Base-by-base conservation (phyloP, 2,113 vertebrate species). In the Alectura lathami region DNA sequence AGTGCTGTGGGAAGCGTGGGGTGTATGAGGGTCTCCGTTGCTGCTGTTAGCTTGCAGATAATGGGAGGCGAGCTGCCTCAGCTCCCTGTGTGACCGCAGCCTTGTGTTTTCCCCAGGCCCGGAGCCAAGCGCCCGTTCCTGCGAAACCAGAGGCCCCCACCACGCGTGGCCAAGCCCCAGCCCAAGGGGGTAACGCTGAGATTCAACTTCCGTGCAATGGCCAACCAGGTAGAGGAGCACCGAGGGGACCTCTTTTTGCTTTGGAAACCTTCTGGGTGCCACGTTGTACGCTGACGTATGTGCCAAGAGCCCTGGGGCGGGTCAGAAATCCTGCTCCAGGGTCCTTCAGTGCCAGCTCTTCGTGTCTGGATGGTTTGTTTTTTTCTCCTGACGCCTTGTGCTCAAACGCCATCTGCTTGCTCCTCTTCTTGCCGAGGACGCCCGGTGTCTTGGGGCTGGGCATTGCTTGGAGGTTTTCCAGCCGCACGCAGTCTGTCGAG, bases 141-240 rank as follows among this genome's bases (percentile, higher is more conserved):
- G 64, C 95, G 14, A 34, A 95, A 91, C 79, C 96, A 92, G 63
- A 92, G 94, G 62, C 50, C 82, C 57, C 45, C 45, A 1, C 66
- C 54, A 0, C 68, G 72, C 26, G 30, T 13, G 17, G 26, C 69
- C 69, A 84, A 57, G 42, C 47, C 86, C 34, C 80, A 96, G 68
- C 97, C 98, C 64, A 98, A 86, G 92, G 98, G 98, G 48, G 94
- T 98, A 56, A 79, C 86, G 66, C 85, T 98, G 75, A 96, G 96
- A 23, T 98, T 97, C 94, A 98, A 98, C 87, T 98, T 98, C 89
- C 96, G 93, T 2, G 98, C 96, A 1, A 95, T 97, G 77, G 96
- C 95, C 84, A 98, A 98, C 95, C 98, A 98, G 97, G 98, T 98
- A 97, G 94, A 77, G 83, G 92, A 92, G 29, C 69, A 57, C 54